A percentile compares a stretch with the other conserved stretches of the same genome.
phyloP scores from a whole-genome alignment of 2,113 vertebrate genomes.

The Diglossa brunneiventris region DNA sequence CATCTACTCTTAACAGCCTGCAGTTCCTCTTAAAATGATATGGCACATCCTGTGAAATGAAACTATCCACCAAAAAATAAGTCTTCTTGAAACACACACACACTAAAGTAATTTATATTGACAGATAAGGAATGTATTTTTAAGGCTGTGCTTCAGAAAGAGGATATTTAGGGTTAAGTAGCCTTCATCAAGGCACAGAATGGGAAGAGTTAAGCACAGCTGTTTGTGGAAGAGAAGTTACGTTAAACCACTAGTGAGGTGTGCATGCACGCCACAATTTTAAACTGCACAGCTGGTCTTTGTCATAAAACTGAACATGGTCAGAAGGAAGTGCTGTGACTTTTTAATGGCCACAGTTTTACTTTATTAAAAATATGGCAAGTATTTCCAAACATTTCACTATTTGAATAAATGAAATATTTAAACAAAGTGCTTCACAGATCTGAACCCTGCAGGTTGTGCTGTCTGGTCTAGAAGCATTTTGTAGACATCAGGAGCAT shows the following conservation, averaged over 20 bases:
- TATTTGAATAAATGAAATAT: conserved; percentile 65
- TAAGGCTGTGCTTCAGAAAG: conserved; percentile 77
- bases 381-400: conserved; percentile 72
- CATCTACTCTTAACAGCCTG: conserved; percentile 65
- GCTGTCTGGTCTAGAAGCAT: conserved; percentile 77
- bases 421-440: conserved; percentile 76
- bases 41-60: conserved; percentile 80
- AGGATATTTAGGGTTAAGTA: conserved; percentile 61
- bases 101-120: conserved; percentile 75
- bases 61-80: conserved; percentile 69
- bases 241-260: conserved; percentile 76
- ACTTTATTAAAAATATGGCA: conserved; percentile 74
- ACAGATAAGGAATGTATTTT: conserved; percentile 79
- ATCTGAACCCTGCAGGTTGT: conserved; percentile 70
- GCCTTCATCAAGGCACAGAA: conserved; percentile 80
- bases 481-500: conserved; percentile 76
- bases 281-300: conserved; percentile 70
- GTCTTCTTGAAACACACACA: conserved; percentile 62
- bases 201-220: conserved; percentile 70
- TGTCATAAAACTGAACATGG: conserved; percentile 60
- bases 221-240: conserved; percentile 65
- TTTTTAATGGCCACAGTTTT: conserved; percentile 70
- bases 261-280: conserved; percentile 78
- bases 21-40: conserved; percentile 64
- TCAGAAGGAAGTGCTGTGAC: conserved; percentile 68